Evolutionary conservation across 2,113 vertebrate genomes (phyloP), one percentile per base, ranked within the genome.

Genomic region (Gopherus flavomarginatus): DNA sequence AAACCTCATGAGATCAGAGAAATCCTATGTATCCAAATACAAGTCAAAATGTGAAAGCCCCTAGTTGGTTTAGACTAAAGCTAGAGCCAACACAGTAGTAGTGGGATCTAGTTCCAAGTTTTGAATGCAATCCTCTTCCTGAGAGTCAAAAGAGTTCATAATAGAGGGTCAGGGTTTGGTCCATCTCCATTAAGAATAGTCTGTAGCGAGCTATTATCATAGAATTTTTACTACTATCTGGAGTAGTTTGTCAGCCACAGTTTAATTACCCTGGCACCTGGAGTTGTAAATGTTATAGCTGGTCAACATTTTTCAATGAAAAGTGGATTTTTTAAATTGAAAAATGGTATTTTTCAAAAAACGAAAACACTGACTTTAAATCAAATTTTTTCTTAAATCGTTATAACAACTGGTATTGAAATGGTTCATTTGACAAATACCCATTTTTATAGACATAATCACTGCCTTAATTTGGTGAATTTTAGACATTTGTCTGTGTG

Each of bases 221-320:
- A 56, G 26, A 12, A 9, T 83, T 11, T 11, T 92, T 4, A 31
- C 9, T 85, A 29, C 59, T 52, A 17, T 1, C 16, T 88, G 49
- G 87, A 69, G 87, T 65, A 53, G 1, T 44, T 81, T 79, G 5
- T 1, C 17, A 59, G 6, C 5, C 2, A 2, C 56, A 1, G 1
- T 69, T 87, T 6, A 77, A 31, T 93, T 38, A 3, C 11, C 0
- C 0, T 8, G 4, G 31, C 27, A 9, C 35, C n/a, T 17, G 6
- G 56, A 95, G 90, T 59, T 4, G 1, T 2, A 38, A 91, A 69
- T 47, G 44, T 44, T 78, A 44, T 24, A 78, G 24, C 75, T 47
- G 42, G 24, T 78, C 42, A 78, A 78, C 26, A 78, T 78, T 47
- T 72, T 78, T 78, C 75, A 78, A 47, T 26, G 42, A 78, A 47